phyloP scores from a whole-genome alignment of 2,888 invertebrate genomes.

The Pedicia rivosa region DNA sequence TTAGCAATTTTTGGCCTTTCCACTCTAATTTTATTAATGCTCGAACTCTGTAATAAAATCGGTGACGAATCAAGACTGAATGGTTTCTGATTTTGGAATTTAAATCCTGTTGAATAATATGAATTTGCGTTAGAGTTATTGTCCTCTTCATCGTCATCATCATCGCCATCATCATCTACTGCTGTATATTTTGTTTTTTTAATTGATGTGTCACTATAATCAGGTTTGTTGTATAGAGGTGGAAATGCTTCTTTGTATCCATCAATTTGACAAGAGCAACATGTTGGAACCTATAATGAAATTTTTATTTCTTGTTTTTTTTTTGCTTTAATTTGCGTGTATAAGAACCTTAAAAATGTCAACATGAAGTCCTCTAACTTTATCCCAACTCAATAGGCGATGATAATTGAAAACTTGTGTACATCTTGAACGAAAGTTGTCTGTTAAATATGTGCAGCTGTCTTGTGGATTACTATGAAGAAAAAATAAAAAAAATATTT shows the following conservation, averaged over 20 bases:
- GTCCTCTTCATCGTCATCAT: conserved; percentile 20
- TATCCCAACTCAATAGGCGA: conserved; percentile 65
- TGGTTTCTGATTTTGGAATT: too few relatives aligned
- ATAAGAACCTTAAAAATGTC: conserved; percentile 57
- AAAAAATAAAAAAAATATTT: conserved; percentile 18
- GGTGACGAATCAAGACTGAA: too few relatives aligned
- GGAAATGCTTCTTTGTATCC: conserved; percentile 56
- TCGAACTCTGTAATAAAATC: too few relatives aligned
- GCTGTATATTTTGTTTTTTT: conserved; percentile 9
- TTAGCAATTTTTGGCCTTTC: too few relatives aligned
- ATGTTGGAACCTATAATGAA: conserved; percentile 47
- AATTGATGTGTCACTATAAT: not conserved
- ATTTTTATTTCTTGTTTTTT: not conserved
- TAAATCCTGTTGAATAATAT: too few relatives aligned
- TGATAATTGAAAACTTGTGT: conserved; percentile 74
- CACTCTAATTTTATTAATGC: too few relatives aligned
- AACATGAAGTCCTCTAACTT: conserved; percentile 61
- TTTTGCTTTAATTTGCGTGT: not conserved
- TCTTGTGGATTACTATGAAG: conserved; percentile 59
- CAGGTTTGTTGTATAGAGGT: conserved; percentile 23
- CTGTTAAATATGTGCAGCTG: conserved; percentile 61
- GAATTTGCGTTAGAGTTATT: too few relatives aligned
- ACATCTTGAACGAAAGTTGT: conserved; percentile 65
- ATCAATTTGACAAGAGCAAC: conserved; percentile 68
- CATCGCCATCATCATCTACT: conserved; percentile 18